Percentiles rank a stretch among this genome's conserved stretches.
phyloP scores from a whole-genome alignment of 2,113 vertebrate species.

The Heteronetta atricapilla region DNA sequence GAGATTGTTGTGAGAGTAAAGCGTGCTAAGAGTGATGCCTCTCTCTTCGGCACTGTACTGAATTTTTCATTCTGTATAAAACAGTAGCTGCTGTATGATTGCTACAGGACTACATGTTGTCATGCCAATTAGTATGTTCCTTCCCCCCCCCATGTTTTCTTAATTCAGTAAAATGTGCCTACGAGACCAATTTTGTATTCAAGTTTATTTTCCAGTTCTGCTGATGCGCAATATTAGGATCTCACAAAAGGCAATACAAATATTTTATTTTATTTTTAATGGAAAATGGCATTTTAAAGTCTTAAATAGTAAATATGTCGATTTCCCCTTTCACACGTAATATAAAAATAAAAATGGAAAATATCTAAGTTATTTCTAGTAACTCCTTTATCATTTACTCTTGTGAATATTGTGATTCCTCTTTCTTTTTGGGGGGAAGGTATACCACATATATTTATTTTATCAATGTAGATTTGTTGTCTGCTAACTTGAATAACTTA shows the following conservation, averaged over 20 bases:
- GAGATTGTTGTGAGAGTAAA: neutral
- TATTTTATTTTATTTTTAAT: neutral
- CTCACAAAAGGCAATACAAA: neutral
- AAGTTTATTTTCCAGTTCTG: neutral
- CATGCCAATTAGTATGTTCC: neutral
- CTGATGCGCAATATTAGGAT: neutral
- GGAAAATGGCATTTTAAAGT: neutral
- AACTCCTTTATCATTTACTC: neutral
- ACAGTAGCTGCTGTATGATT: neutral
- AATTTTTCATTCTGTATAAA: conserved; percentile 22
- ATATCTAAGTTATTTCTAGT: neutral
- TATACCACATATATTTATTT: neutral
- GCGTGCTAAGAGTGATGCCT: neutral
- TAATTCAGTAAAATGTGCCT: neutral
- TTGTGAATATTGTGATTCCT: neutral
- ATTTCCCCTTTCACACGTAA: neutral
- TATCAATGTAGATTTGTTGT: neutral
- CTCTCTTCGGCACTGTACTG: neutral
- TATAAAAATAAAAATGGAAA: neutral
- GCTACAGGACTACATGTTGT: neutral
- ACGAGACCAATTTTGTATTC: neutral
- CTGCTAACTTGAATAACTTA: neutral
- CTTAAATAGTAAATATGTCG: neutral
- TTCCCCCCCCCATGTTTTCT: neutral
- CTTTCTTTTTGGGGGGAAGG: neutral